These are phyloP conservation scores for Pangasius larnaudii DNA, from an alignment of 2,797 vertebrate genomes.

Conservation along the genomic window DNA sequence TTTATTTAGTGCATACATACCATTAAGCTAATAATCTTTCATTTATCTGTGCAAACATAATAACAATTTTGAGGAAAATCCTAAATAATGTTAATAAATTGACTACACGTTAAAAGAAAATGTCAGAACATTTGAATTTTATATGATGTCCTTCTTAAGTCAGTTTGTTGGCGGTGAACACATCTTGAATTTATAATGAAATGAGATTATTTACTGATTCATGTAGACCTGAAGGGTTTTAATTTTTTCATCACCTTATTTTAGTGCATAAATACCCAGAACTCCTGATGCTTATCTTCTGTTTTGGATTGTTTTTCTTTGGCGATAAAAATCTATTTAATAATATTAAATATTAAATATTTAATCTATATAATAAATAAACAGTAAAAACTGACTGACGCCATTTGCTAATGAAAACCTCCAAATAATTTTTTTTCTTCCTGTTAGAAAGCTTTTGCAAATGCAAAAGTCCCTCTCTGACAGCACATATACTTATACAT, in stretches of 20 bases:
- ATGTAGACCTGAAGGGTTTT: neutral
- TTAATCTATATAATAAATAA: neutral
- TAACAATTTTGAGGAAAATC: neutral
- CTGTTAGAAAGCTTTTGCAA: neutral
- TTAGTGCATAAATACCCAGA: neutral
- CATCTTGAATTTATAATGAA: neutral
- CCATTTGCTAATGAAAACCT: neutral
- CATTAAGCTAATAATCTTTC: neutral
- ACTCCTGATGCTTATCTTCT: neutral
- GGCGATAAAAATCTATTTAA: neutral
- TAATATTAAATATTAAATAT: too few relatives aligned
- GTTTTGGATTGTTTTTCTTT: neutral
- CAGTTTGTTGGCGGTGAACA: neutral
- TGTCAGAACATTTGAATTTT: neutral
- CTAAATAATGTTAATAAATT: neutral
- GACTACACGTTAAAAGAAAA: neutral
- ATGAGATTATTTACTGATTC: neutral
- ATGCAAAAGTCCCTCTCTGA: neutral
- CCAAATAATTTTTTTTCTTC: neutral
- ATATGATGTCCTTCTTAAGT: neutral
- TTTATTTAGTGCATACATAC: neutral
- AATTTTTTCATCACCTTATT: neutral
- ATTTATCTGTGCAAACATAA: neutral
- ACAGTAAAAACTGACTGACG: neutral
- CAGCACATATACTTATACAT: neutral